A percentile compares a stretch with the other conserved stretches of the same genome.
Conservation (phyloP, 2,797 vertebrate genomes). For the Cirrhinus mrigala region DNA sequence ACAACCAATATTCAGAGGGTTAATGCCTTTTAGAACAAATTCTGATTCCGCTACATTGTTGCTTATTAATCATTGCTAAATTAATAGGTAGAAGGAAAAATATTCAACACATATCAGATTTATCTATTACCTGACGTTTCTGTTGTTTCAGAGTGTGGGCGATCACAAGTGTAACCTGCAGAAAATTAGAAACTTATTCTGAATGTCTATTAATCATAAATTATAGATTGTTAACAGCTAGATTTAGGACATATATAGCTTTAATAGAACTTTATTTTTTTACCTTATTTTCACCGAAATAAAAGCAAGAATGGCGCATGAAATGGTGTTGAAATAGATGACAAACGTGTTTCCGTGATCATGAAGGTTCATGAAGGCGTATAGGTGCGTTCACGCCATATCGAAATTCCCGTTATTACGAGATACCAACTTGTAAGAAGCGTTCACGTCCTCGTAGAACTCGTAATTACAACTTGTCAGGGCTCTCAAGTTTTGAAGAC, state of each 20-base stretch:
- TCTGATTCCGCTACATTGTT: neutral
- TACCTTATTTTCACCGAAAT: neutral
- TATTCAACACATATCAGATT: neutral
- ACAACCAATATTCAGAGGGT: neutral
- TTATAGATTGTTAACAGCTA: neutral
- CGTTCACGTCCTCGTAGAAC: too few relatives aligned
- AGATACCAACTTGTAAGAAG: too few relatives aligned
- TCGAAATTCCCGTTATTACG: too few relatives aligned
- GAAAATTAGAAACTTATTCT: neutral
- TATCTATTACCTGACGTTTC: neutral
- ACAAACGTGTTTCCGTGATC: neutral
- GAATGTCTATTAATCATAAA: neutral
- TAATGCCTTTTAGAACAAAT: neutral
- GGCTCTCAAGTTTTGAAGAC: too few relatives aligned
- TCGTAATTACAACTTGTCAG: too few relatives aligned
- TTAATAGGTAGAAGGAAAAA: neutral
- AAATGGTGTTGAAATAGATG: too few relatives aligned
- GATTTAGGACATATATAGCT: neutral
- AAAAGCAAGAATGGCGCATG: neutral
- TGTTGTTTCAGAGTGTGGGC: neutral
- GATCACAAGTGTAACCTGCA: neutral
- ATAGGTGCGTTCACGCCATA: too few relatives aligned
- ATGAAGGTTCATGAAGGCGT: too few relatives aligned
- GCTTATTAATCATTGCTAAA: neutral
- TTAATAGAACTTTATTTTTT: too few relatives aligned